A percentile compares a stretch with the other conserved stretches of the same genome.
phyloP scores from a whole-genome alignment of 2,113 vertebrate species.

The Gobiocypris rarus region DNA sequence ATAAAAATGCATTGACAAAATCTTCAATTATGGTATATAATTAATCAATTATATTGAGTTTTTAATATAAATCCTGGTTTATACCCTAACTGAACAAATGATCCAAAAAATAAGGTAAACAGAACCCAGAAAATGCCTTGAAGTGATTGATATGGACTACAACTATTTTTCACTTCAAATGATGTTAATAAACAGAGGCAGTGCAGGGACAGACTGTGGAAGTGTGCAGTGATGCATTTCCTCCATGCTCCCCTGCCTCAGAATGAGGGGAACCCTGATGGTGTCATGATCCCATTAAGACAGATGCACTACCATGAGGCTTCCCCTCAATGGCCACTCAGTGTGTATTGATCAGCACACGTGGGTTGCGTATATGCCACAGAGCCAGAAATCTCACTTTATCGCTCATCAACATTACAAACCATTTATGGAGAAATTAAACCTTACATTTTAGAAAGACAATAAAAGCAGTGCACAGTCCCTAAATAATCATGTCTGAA shows the following conservation, averaged over 20 bases:
- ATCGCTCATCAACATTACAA: constrained; percentile 25
- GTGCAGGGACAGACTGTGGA: background rate
- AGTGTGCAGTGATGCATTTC: constrained; percentile 7
- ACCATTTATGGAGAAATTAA: background rate
- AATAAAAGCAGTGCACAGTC: constrained; percentile 56
- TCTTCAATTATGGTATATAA: background rate
- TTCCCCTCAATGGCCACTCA: constrained; percentile 57
- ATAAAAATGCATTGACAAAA: background rate
- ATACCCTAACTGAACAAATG: background rate
- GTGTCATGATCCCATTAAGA: constrained; percentile 58
- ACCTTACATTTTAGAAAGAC: constrained; percentile 25
- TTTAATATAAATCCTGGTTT: background rate
- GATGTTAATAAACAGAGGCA: constrained; percentile 6
- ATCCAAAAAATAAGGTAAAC: background rate
- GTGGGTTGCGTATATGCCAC: background rate
- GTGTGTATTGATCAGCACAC: constrained; percentile 54
- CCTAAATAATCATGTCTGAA: constrained; percentile 57
- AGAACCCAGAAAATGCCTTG: background rate
- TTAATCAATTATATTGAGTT: background rate
- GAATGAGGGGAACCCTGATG: constrained; percentile 33
- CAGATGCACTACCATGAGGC: constrained; percentile 47
- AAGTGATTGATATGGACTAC: background rate
- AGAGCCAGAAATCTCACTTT: background rate
- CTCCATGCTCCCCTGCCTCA: background rate
- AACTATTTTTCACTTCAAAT: background rate